A percentile compares a stretch with the other conserved stretches of the same genome.
Conservation (phyloP, 2,888 invertebrate genomes). For the Eurois occulta region DNA sequence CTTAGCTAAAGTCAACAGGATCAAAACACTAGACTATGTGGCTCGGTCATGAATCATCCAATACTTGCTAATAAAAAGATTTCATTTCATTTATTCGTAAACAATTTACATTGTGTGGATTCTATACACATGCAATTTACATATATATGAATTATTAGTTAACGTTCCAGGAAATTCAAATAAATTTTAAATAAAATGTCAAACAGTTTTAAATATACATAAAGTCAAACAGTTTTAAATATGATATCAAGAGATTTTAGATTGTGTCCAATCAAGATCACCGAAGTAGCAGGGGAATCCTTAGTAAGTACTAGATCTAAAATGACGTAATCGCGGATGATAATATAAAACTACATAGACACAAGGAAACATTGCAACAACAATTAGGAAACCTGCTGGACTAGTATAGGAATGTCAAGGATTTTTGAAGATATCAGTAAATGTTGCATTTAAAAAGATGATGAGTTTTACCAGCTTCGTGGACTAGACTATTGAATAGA, state of each 20-base stretch:
- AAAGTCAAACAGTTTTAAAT: too few relatives aligned
- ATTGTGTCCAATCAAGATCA: conserved; percentile 1
- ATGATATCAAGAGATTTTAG: too few relatives aligned
- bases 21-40: background rate
- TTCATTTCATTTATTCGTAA: too few relatives aligned
- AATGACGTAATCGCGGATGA: conserved; percentile 21
- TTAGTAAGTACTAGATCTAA: background rate
- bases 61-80: background rate
- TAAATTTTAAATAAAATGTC: too few relatives aligned
- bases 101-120: too few relatives aligned
- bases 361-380: conserved; percentile 37
- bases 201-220: too few relatives aligned
- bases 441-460: background rate
- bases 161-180: too few relatives aligned
- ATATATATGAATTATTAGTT: too few relatives aligned
- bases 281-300: conserved; percentile 9
- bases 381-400: conserved; percentile 23
- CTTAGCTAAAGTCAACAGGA: background rate
- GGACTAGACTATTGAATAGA: background rate
- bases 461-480: background rate
- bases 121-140: too few relatives aligned
- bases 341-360: conserved; percentile 6
- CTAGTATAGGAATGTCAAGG: conserved; percentile 59
- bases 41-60: too few relatives aligned
- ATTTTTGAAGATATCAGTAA: conserved; percentile 1